Evolutionary conservation across 2,797 vertebrate species (phyloP).

Genomic region (Coluber constrictor): DNA sequence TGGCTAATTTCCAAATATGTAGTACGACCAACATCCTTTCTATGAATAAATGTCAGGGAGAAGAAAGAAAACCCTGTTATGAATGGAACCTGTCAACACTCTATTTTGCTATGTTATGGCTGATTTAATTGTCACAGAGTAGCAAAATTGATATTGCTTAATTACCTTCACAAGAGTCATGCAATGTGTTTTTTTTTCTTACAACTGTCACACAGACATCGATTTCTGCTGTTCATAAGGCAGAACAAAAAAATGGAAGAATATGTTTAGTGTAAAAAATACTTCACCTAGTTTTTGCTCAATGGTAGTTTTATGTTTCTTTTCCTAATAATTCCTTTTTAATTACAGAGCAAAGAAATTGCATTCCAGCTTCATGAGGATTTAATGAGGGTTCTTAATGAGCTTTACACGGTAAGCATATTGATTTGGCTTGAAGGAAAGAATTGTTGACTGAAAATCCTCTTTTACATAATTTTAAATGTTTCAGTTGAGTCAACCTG

Average conservation of each 20-base stretch:
- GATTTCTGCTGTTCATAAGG: background rate
- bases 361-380: slow-evolving; percentile 98
- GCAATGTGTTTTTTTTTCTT: background rate
- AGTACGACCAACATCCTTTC: background rate
- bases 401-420: slow-evolving; percentile 95
- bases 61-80: background rate
- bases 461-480: slow-evolving; percentile 34
- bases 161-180: background rate
- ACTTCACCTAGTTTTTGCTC: background rate
- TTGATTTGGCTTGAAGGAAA: slow-evolving; percentile 46
- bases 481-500: slow-evolving; percentile 10
- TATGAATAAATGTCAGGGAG: background rate
- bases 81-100: background rate
- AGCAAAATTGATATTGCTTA: background rate
- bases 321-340: slow-evolving; percentile 62
- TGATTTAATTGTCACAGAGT: background rate
- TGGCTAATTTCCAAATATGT: background rate
- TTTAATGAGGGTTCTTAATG: slow-evolving; percentile 98
- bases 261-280: background rate
- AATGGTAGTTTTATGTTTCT: slow-evolving; percentile 12
- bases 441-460: slow-evolving; percentile 23
- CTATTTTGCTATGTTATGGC: background rate
- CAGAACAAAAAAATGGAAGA: background rate
- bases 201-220: background rate
- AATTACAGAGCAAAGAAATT: slow-evolving; percentile 96